Base-by-base conservation (phyloP, 2,113 vertebrate genomes). In the Ptyas mucosa region DNA sequence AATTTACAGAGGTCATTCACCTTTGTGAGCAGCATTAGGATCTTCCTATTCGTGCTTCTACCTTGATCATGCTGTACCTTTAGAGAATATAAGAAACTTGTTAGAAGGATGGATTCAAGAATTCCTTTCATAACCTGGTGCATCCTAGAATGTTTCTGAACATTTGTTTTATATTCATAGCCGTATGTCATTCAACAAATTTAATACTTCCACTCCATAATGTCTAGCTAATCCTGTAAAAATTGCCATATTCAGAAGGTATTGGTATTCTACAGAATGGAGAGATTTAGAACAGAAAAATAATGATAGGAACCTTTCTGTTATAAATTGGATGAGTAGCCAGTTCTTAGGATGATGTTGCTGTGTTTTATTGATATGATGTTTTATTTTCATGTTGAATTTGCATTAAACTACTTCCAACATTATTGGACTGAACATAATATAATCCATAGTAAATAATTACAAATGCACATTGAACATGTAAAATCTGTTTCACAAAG, bases 401-500 rank as follows among this genome's bases (percentile, higher is more conserved):
- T 81, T 81, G 18, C 8, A 21, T 8, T 81, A 81, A 81, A 81
- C 75, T 43, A 39, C 7, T 81, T 43, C 34, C 75, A 81, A 81
- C 18, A 39, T 81, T 81, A 39, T 43, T 81, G 3, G 34, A 43
- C 4, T 81, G 18, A 81, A 39, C 34, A 39, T 39, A 39, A 81
- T 81, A 43, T 21, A 81, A 20, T 43, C n/a, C 3, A 21, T 43
- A 43, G 18, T 81, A 81, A 81, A 81, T 81, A 81, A 93, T 61
- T 94, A 69, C 94, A 91, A 87, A 89, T 91, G 69, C 81, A 94
- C 14, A 93, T 39, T 0, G 91, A 90, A 94, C 89, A 93, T 24
- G 3, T 57, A 93, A 94, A 26, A 69, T 94, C 23, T 53, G 93
- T 95, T 9, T 86, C 89, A 87, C 61, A 96, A 93, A 54, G 93